Evolutionary conservation across 2,113 vertebrate species (phyloP), one percentile per base, ranked within the genome.

Genomic region (Oncorhynchus nerka): DNA sequence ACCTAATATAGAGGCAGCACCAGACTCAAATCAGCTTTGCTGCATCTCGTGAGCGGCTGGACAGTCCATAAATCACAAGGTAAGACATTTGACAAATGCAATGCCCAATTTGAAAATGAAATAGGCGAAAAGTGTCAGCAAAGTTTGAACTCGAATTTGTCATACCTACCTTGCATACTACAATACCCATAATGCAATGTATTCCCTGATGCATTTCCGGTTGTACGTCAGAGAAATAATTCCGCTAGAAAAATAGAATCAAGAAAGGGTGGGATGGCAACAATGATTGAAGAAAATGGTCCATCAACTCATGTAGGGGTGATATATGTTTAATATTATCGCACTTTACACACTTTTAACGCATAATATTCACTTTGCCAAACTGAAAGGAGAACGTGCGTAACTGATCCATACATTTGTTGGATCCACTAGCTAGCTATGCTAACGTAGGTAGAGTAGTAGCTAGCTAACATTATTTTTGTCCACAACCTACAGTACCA

Each of bases 281-380:
- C 91, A 79, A 88, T 84, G 82, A 89, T 89, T 28, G 91, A 92
- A 30, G 91, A 92, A 85, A 92, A 92, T 51, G 91, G 92, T 78
- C 90, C 90, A 66, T 81, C 89, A 26, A 73, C 75, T 73, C 89
- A 85, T 68, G 88, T 90, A 86, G 68, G 86, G 85, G 51, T 75
- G 73, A 77, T 28, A 64, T 12, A 4, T 8, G n/a, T 28, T 67
- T 15, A 30, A 13, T 30, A 8, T 20, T 20, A 3, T 68, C 16
- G 9, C 8, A 22, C 9, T 22, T 22, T 62, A 22, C 9, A n/a
- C 7, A 62, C 59, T 4, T 62, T 62, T 19, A 55, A 19, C 5
- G 16, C 51, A 55, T 55, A 7, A 13, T 55, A 55, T 55, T 55
- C 1, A 55, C 1, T 55, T 19, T 15, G 51, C 16, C 16, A 5